phyloP scores from a whole-genome alignment of 2,888 invertebrate genomes.

The Hemicrepidius hirtus region DNA sequence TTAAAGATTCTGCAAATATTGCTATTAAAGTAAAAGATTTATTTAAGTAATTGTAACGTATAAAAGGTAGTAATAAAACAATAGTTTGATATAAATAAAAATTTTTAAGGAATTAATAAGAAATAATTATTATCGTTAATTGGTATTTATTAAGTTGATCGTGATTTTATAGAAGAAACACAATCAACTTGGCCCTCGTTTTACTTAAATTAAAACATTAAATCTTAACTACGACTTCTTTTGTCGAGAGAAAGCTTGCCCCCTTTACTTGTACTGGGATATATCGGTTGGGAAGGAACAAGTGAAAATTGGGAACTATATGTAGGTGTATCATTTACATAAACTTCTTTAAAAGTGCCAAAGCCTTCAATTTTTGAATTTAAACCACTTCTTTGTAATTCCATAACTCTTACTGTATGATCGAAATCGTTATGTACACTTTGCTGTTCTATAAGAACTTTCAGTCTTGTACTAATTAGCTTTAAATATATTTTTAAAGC shows the following conservation, averaged over 20 bases:
- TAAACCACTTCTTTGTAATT: neutral
- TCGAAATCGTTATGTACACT: neutral
- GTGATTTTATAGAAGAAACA: too few relatives aligned
- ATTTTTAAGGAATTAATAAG: too few relatives aligned
- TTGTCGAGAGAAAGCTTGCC: neutral
- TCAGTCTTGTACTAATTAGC: neutral
- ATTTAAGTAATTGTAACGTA: conserved; percentile 34
- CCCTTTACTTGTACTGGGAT: neutral
- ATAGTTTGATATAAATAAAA: neutral
- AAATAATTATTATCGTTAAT: too few relatives aligned
- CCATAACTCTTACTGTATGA: neutral
- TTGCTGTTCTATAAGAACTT: neutral
- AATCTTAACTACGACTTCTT: neutral
- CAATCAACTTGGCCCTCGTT: too few relatives aligned
- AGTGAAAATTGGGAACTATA: conserved; percentile 3
- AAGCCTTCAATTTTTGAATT: neutral
- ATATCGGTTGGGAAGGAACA: neutral
- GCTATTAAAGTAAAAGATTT: conserved; percentile 46
- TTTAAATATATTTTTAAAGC: conserved; percentile 1
- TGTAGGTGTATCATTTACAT: neutral
- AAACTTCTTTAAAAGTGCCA: neutral
- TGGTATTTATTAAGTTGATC: too few relatives aligned
- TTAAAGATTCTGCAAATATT: conserved; percentile 31
- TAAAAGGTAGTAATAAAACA: neutral
- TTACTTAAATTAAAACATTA: neutral